phyloP scores from a whole-genome alignment of 2,888 invertebrate genomes.

The Aphodius sticticus region DNA sequence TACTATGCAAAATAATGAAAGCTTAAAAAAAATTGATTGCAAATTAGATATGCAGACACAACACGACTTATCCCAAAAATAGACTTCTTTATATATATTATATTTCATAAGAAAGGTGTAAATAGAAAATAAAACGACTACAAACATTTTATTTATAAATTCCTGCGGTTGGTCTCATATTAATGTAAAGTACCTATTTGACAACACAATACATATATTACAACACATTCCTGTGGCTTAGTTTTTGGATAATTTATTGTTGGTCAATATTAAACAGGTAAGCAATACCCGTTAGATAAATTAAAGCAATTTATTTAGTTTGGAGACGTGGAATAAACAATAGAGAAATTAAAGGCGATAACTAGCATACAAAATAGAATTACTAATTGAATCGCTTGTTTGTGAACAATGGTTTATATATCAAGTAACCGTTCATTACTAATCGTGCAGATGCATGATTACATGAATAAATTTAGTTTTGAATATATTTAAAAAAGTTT shows the following conservation, averaged over 20 bases:
- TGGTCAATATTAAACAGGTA: background rate
- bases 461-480: background rate
- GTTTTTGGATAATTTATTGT: background rate
- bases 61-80: no score
- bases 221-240: no score
- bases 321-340: background rate
- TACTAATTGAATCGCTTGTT: background rate
- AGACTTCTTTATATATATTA: no score
- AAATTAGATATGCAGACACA: no score
- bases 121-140: no score
- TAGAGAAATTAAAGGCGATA: background rate
- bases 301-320: background rate
- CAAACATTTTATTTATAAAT: no score
- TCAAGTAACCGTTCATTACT: background rate
- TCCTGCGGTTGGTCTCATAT: no score
- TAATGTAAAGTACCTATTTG: no score
- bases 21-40: no score
- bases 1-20: no score
- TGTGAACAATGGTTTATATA: background rate
- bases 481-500: background rate
- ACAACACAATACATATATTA: no score
- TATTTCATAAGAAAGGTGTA: no score
- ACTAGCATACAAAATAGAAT: background rate
- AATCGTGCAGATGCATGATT: background rate
- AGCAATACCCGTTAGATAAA: background rate